Evolutionary conservation across 2,888 invertebrate genomes (phyloP).

Genomic region (Apotomis betuletana): DNA sequence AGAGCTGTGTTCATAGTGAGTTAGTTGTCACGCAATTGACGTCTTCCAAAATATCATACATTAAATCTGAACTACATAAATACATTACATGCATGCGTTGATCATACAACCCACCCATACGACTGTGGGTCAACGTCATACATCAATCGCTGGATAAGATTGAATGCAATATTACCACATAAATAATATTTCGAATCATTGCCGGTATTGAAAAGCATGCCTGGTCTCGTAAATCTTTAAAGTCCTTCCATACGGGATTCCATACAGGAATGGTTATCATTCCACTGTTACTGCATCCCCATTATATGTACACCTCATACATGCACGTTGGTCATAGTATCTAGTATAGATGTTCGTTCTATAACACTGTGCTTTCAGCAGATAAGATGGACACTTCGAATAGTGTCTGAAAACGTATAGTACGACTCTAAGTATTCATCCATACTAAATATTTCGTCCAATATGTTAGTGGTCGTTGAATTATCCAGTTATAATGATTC

Average conservation of each 20-base stretch:
- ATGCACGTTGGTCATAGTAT: conserved; percentile 24
- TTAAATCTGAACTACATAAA: not conserved
- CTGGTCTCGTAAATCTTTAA: conserved; percentile 13
- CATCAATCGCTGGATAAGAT: too few species aligned
- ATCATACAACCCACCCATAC: not conserved
- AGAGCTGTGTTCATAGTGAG: not conserved
- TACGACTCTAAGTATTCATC: too few species aligned
- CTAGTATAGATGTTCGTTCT: conserved; percentile 5
- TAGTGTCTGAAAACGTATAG: not conserved
- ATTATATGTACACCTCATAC: conserved; percentile 22
- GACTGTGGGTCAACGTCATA: not conserved
- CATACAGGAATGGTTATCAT: not conserved
- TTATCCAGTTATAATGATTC: too few species aligned
- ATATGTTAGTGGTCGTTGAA: too few species aligned
- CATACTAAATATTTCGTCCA: too few species aligned
- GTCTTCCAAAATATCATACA: not conserved
- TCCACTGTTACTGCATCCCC: conserved; percentile 2
- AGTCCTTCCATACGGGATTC: conserved; percentile 10
- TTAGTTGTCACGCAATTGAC: not conserved
- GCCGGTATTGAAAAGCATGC: conserved; percentile 32
- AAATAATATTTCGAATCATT: not conserved
- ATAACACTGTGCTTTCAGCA: not conserved
- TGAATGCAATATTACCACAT: too few species aligned
- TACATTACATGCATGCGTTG: not conserved
- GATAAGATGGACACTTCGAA: not conserved